Evolutionary conservation across 2,888 invertebrate species (phyloP).

Genomic region (Drosophila acutilabella): DNA sequence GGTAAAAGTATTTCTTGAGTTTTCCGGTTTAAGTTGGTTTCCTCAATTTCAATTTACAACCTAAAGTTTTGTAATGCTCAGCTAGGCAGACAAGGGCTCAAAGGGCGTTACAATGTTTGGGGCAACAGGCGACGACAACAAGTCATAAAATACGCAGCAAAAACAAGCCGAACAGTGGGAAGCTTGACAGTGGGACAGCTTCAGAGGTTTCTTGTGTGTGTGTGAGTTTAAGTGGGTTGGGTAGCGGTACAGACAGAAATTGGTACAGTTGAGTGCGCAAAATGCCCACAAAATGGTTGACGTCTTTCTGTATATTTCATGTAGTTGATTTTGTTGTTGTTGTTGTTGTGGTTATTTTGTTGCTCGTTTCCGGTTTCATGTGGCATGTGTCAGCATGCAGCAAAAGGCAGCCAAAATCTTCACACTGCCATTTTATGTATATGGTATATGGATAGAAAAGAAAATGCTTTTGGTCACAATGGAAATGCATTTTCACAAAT

Average conservation of each 20-base stretch:
- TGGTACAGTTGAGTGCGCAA: constrained; percentile 67
- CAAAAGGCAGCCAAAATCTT: constrained; percentile 55
- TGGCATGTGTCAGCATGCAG: constrained; percentile 69
- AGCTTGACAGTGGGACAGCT: constrained; percentile 2
- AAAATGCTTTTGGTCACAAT: constrained; percentile 39
- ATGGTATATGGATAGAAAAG: constrained; percentile 4
- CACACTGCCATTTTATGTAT: constrained; percentile 34
- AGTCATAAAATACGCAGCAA: constrained; percentile 70
- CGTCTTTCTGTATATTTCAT: constrained; percentile 35
- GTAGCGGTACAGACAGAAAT: constrained; percentile 34
- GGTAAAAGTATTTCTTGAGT: background rate
- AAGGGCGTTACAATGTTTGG: constrained; percentile 21
- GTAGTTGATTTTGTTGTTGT: constrained; percentile 13
- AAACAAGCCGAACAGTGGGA: constrained; percentile 49
- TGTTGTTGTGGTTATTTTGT: constrained; percentile 18
- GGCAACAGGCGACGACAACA: constrained; percentile 51
- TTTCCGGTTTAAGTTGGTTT: constrained; percentile 37
- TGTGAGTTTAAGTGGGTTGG: background rate
- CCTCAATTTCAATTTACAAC: constrained; percentile 52
- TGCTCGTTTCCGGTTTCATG: constrained; percentile 61
- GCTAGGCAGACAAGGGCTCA: background rate
- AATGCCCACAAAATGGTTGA: constrained; percentile 69
- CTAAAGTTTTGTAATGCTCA: constrained; percentile 27
- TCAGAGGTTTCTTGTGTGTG: background rate
- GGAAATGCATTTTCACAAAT: constrained; percentile 56